These are phyloP conservation scores for Candidula unifasciata DNA, from an alignment of 2,888 invertebrate species.

Conservation along the genomic window DNA sequence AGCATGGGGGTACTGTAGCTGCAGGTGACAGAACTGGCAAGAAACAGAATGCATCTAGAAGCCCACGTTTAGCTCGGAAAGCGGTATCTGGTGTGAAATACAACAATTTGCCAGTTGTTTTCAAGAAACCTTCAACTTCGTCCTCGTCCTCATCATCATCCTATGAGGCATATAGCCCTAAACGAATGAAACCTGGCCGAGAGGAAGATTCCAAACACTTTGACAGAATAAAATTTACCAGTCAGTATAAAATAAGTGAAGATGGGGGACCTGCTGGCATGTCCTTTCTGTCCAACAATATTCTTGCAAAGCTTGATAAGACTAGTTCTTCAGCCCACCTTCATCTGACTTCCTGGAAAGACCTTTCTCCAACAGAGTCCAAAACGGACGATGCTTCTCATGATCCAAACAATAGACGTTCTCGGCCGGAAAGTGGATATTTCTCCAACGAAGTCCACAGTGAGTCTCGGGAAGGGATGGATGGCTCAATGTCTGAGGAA, in stretches of 20 bases:
- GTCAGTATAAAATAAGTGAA: constrained; percentile 32
- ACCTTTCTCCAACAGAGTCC: constrained; percentile 65
- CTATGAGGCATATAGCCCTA: constrained; percentile 44
- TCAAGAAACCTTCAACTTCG: constrained; percentile 52
- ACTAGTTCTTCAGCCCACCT: neutral
- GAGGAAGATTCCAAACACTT: constrained; percentile 18
- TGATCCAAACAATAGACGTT: constrained; percentile 7
- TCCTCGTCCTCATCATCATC: constrained; percentile 55
- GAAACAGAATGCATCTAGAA: constrained; percentile 32
- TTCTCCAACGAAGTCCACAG: constrained; percentile 61
- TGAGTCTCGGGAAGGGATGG: constrained; percentile 58
- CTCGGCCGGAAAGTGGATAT: constrained; percentile 61
- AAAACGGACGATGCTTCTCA: constrained; percentile 41
- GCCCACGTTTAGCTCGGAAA: constrained; percentile 36
- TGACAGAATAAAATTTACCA: constrained; percentile 39
- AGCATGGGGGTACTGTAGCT: neutral
- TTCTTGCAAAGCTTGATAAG: neutral
- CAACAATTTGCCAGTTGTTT: constrained; percentile 17
- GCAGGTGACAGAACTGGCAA: constrained; percentile 23
- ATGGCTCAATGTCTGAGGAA: constrained; percentile 55
- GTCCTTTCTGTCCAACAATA: neutral
- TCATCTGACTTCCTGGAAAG: constrained; percentile 61
- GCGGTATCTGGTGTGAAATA: constrained; percentile 6
- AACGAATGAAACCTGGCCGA: constrained; percentile 24
- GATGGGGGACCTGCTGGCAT: neutral